phyloP scores from a whole-genome alignment of 2,888 invertebrate species.

The Idaea aversata region DNA sequence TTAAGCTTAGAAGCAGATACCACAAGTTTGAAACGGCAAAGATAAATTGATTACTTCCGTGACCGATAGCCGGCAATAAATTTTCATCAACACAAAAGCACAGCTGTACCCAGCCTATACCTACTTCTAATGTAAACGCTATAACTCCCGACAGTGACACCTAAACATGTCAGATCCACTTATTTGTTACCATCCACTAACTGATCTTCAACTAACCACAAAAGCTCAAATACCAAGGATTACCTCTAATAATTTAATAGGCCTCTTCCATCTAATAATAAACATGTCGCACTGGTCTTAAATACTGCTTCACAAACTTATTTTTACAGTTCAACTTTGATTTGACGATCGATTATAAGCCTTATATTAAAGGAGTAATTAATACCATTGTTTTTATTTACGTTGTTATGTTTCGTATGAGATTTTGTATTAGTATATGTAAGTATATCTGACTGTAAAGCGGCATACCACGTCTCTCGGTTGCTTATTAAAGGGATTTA shows the following conservation, averaged over 20 bases:
- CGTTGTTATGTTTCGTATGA: conserved; percentile 34
- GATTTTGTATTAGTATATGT: conserved; percentile 64
- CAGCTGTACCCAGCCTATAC: too few species aligned
- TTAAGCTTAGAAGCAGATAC: neutral
- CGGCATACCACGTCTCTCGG: conserved; percentile 60
- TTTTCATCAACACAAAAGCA: conserved; percentile 22
- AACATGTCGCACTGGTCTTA: conserved; percentile 73
- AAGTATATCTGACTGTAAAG: conserved; percentile 72
- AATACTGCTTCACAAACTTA: conserved; percentile 57
- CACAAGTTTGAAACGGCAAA: neutral
- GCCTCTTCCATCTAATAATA: conserved; percentile 73
- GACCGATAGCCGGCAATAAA: conserved; percentile 8
- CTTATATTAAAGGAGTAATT: conserved; percentile 30
- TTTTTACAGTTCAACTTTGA: conserved; percentile 23
- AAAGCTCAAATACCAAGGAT: conserved; percentile 70
- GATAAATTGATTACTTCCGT: conserved; percentile 10
- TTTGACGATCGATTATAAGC: conserved; percentile 19
- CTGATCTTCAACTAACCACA: conserved; percentile 37
- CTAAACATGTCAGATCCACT: conserved; percentile 56
- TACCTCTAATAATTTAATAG: conserved; percentile 77
- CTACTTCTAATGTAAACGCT: conserved; percentile 30
- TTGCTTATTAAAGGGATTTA: conserved; percentile 72
- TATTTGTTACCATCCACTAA: conserved; percentile 60
- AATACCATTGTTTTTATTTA: conserved; percentile 8
- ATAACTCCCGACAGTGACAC: conserved; percentile 45